phyloP scores from a whole-genome alignment of 2,797 vertebrate species.

The Anguilla megastoma region DNA sequence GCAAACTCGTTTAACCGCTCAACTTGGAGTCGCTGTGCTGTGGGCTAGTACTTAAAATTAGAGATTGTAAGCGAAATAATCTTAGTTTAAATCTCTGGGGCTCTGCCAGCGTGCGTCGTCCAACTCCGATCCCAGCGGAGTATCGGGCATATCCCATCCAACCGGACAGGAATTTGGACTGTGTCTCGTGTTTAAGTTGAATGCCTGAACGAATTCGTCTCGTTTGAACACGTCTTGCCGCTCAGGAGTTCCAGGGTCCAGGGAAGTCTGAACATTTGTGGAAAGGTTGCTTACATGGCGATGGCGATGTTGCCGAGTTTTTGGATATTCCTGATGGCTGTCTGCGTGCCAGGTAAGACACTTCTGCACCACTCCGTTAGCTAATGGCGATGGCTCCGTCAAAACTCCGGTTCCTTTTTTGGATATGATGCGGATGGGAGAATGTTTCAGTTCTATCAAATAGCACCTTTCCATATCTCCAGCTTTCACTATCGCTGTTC shows the following conservation, averaged over 20 bases:
- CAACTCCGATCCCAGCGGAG: neutral
- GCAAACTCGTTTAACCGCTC: slow-evolving; percentile 9
- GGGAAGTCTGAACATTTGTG: slow-evolving; percentile 14
- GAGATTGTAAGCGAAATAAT: neutral
- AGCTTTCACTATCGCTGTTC: neutral
- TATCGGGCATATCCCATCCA: neutral
- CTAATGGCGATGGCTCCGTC: neutral
- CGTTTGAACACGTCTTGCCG: neutral
- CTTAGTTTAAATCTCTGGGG: neutral
- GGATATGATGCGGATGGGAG: neutral
- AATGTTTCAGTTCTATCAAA: neutral
- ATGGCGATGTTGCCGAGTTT: slow-evolving; percentile 31
- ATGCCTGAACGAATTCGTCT: slow-evolving; percentile 23
- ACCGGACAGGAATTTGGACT: neutral
- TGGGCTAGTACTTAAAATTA: neutral
- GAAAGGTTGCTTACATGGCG: neutral
- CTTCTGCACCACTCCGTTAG: neutral
- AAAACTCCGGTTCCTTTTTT: neutral
- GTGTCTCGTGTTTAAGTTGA: slow-evolving; percentile 14
- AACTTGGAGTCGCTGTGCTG: slow-evolving; percentile 13
- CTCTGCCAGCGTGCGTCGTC: neutral
- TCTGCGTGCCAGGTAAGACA: slow-evolving; percentile 30
- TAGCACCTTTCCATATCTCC: neutral
- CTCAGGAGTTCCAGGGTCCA: neutral
- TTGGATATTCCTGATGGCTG: slow-evolving; percentile 33